Conservation (phyloP, 37 sponge, comb jelly and placozoan genomes). For the Amphimedon queenslandica region DNA sequence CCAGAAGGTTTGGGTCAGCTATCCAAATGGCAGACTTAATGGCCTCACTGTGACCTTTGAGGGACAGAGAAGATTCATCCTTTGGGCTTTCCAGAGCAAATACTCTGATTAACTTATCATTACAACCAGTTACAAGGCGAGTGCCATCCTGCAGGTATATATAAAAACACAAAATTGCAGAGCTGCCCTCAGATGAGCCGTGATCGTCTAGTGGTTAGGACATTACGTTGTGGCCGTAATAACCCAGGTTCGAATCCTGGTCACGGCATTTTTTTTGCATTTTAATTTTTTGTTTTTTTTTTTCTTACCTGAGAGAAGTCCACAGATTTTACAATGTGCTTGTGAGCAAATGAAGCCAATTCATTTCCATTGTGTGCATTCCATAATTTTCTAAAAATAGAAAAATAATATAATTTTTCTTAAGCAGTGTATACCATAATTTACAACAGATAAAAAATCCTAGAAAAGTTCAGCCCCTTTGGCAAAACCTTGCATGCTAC, state of each 20-base stretch:
- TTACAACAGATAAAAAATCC: too few species aligned
- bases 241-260: slow-evolving; percentile 97
- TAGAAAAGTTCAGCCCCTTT: too few species aligned
- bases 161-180: background rate
- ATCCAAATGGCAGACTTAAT: slow-evolving; percentile 59
- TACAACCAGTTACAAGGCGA: slow-evolving; percentile 73
- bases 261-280: slow-evolving; percentile 79
- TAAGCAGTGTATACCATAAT: too few species aligned
- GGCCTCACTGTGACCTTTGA: slow-evolving; percentile 39
- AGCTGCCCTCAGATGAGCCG: slow-evolving; percentile 17
- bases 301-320: slow-evolving; percentile 75
- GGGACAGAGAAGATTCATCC: background rate
- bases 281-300: slow-evolving; percentile 18
- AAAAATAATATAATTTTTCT: too few species aligned
- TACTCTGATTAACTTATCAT: slow-evolving; percentile 71
- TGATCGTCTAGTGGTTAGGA: slow-evolving; percentile 93
- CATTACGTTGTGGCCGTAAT: slow-evolving; percentile 93
- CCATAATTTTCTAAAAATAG: slow-evolving; percentile 79
- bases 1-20: slow-evolving; percentile 23
- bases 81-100: slow-evolving; percentile 21
- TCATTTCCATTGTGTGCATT: slow-evolving; percentile 72
- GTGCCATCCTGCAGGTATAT: slow-evolving; percentile 34
- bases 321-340: slow-evolving; percentile 87
- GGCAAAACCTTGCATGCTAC: too few species aligned
- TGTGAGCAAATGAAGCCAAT: slow-evolving; percentile 46